A percentile compares a stretch with the other conserved stretches of the same genome.
Conservation (phyloP, 2,797 vertebrate species). For the Octomys mimax region DNA sequence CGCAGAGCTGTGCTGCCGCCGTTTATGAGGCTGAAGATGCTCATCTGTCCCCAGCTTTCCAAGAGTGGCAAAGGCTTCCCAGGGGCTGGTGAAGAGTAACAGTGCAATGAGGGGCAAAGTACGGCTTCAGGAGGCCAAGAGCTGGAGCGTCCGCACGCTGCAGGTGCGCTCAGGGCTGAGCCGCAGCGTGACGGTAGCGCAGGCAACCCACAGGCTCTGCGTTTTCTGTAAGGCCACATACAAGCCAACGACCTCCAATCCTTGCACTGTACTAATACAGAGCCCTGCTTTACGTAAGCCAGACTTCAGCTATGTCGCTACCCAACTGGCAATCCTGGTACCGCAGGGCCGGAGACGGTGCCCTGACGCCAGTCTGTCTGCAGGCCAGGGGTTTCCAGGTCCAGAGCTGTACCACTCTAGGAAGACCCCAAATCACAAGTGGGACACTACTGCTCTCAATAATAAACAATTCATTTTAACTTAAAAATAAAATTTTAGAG, state of each 20-base stretch:
- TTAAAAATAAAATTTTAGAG: constrained; percentile 23
- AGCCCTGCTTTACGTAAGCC: neutral
- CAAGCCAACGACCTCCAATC: neutral
- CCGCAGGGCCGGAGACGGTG: neutral
- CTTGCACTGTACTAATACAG: neutral
- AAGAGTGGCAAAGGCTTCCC: neutral
- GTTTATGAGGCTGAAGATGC: neutral
- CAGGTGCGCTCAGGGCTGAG: neutral
- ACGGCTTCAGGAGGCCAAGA: neutral
- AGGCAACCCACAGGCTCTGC: too few species aligned
- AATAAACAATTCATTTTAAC: constrained; percentile 34
- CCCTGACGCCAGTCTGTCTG: neutral
- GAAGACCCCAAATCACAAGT: constrained; percentile 9
- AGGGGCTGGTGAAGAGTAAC: neutral
- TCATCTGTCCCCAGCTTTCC: neutral
- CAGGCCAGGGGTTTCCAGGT: neutral
- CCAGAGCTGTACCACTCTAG: neutral
- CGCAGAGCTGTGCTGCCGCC: neutral
- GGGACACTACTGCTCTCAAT: neutral
- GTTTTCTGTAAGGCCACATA: neutral
- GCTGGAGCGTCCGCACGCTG: neutral
- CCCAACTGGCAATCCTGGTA: neutral
- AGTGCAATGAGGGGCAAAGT: neutral
- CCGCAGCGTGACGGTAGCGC: neutral
- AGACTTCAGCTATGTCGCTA: neutral